Base-by-base conservation (phyloP, 2,888 invertebrate genomes). In the Microplitis manilae region DNA sequence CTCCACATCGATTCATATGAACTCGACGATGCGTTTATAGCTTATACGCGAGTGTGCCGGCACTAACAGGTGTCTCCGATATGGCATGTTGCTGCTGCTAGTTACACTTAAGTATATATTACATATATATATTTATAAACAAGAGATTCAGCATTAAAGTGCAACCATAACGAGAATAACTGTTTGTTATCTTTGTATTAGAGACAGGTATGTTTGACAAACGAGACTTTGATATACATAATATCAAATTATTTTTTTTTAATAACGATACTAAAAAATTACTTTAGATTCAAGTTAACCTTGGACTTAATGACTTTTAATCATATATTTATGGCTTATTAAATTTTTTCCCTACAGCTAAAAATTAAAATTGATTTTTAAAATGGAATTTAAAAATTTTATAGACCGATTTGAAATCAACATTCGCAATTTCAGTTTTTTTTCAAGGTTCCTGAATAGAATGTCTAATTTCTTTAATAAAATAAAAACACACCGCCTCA, bases 1-100 rank as follows among this genome's bases (percentile, higher is more conserved):
- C 80, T 81, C 82, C 79, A 79, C 78, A 75, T 70, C 60, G 79
- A 73, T 76, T 77, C 72, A 75, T 69, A 62, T 40, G 79, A 65
- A 79, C 76, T 65, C 65, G 13, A 38, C 20, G 65, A 65, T 65
- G 38, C 65, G 38, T 65, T 65, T 88, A 88, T 88, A 84, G 86
- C 87, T 84, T 86, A 87, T 87, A 88, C 87, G 86, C 87, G 88
- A 86, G 87, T 86, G 85, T 80, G 84, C 84, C 81, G 82, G 84
- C 84, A 83, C 86, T 87, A 88, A 87, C 88, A 88, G 87, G 87
- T 88, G 87, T 88, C 86, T 85, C 87, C 86, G 85, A 89, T 88
- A 89, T 87, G 88, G 88, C 86, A 88, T 87, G 85, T 87, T 88
- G 87, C 86, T 84, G 65, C 65, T 65, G 20, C 65, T 30, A 30